Evolutionary conservation across 2,113 vertebrate species (phyloP), one percentile per base, ranked within the genome.

Genomic region (Hylia prasina): DNA sequence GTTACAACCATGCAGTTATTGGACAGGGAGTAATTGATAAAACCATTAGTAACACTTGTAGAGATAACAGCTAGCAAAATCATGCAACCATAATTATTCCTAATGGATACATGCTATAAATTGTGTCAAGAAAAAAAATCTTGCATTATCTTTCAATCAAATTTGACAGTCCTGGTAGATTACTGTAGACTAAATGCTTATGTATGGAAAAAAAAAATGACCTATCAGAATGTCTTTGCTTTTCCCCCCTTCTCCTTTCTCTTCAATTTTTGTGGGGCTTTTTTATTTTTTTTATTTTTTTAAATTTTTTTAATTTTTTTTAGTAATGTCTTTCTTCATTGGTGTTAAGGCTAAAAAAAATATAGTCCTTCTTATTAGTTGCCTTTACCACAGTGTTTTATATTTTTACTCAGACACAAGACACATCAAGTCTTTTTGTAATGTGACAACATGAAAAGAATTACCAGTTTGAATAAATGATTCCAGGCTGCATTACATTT

Each of bases 41-140:
- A 99, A 98, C 98, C 99, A 99, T 99, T 99, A 99, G 99, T 99
- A 99, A 99, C 99, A 99, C 99, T 99, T 99, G 99, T 99, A 98
- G 98, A 99, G 99, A 99, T 99, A 99, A 99, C 99, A 98, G 98
- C 98, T 98, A 99, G 98, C 98, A 98, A 98, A 99, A 99, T 99
- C 98, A 99, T 99, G 98, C 98, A 98, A 98, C 98, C 98, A 98
- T 99, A 99, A 98, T 99, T 98, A 98, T 99, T 99, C 98, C 98
- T 99, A 99, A 99, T 99, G 98, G 98, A 98, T 99, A 98, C 98
- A 98, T 98, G 98, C 98, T 98, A 98, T 98, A 99, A 99, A 99
- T 99, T 98, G 98, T 98, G 98, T 98, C 97, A 98, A 98, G 98
- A 97, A 98, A 98, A 96, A 96, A 97, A 98, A 96, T 97, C 97